Conservation (phyloP, 2,888 invertebrate species). For the Rhaphigaster nebulosa region DNA sequence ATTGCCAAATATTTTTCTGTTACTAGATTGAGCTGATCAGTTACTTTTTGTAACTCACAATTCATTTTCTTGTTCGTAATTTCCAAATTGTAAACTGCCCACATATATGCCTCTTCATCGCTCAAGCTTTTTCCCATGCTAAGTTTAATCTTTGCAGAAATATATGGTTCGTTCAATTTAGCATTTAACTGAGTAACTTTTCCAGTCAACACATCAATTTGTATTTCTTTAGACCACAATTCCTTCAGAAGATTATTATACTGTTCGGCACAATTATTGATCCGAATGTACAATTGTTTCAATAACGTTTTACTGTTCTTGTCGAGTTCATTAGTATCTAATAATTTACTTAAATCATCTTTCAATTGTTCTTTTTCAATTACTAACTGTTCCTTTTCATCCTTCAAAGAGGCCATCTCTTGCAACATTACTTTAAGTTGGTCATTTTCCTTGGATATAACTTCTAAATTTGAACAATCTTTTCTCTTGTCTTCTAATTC, state of each 20-base stretch:
- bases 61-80: slow-evolving; percentile 34
- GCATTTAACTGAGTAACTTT: slow-evolving; percentile 46
- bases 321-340: neutral
- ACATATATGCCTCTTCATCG: slow-evolving; percentile 33
- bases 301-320: neutral
- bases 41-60: slow-evolving; percentile 24
- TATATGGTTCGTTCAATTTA: slow-evolving; percentile 31
- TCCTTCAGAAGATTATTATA: neutral
- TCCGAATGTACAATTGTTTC: neutral
- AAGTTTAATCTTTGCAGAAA: slow-evolving; percentile 24
- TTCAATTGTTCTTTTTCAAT: slow-evolving; percentile 41
- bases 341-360: neutral
- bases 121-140: neutral
- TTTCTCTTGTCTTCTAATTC: neutral
- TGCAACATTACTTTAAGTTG: neutral
- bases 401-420: neutral
- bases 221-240: neutral
- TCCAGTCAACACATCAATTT: slow-evolving; percentile 38
- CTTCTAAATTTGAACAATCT: neutral
- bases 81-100: slow-evolving; percentile 40
- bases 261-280: neutral
- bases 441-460: neutral
- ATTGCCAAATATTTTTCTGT: neutral
- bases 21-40: neutral
- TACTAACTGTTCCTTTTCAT: neutral